phyloP scores from a whole-genome alignment of 2,888 invertebrate species.

The Thereva nobilitata region DNA sequence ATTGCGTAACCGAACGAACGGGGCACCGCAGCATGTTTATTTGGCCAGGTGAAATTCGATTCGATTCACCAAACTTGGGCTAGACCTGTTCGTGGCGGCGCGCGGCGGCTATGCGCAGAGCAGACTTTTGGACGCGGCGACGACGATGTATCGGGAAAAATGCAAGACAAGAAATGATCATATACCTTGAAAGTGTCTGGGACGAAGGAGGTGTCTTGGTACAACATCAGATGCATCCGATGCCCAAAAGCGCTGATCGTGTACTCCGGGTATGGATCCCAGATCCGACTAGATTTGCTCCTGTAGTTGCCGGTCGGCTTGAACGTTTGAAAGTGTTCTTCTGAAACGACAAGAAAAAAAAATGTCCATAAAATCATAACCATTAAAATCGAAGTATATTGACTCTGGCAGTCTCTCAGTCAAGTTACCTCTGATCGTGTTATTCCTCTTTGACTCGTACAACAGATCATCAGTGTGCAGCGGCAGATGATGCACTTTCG shows the following conservation, averaged over 20 bases:
- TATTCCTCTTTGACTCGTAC: constrained; percentile 59
- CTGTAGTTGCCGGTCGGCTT: constrained; percentile 71
- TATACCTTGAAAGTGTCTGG: constrained; percentile 52
- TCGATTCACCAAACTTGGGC: no score
- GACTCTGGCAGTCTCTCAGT: neutral
- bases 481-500: constrained; percentile 63
- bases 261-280: constrained; percentile 76
- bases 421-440: constrained; percentile 45
- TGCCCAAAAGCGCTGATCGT: constrained; percentile 68
- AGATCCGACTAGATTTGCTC: constrained; percentile 64
- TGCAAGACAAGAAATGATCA: no score
- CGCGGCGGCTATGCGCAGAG: no score
- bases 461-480: constrained; percentile 63
- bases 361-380: neutral
- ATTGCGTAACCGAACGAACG: neutral
- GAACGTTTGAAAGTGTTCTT: constrained; percentile 54
- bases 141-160: no score
- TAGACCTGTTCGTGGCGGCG: no score
- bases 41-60: constrained; percentile 22
- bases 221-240: constrained; percentile 52
- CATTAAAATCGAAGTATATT: constrained; percentile 3
- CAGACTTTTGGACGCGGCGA: no score
- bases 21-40: constrained; percentile 5
- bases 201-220: constrained; percentile 56
- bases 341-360: constrained; percentile 14